phyloP scores from a whole-genome alignment of 2,113 vertebrate species.

The Cyanistes caeruleus region DNA sequence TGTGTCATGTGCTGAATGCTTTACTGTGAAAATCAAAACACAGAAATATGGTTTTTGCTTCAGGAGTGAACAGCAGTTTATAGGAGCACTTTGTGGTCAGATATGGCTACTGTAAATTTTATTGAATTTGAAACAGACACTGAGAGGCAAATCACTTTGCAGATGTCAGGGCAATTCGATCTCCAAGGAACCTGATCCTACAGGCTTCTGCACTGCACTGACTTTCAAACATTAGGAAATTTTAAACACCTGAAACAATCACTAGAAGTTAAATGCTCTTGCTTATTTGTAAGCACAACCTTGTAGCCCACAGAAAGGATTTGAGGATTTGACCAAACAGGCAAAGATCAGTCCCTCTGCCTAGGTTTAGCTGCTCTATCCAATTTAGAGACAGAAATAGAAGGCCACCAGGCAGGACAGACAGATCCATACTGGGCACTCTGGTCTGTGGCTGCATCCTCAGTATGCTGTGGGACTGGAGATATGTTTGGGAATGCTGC shows the following conservation, averaged over 20 bases:
- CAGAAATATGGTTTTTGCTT: not conserved
- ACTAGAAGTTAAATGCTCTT: not conserved
- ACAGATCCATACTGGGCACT: not conserved
- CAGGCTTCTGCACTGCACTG: not conserved
- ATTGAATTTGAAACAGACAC: slow-evolving; percentile 54
- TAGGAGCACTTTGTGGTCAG: slow-evolving; percentile 27
- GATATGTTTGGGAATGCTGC: not conserved
- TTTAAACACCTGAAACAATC: not conserved
- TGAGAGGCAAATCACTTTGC: slow-evolving; percentile 20
- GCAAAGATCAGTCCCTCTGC: not conserved
- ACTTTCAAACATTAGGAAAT: not conserved
- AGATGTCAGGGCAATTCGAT: slow-evolving; percentile 31
- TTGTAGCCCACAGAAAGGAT: not conserved
- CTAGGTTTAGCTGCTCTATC: not conserved
- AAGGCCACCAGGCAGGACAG: not conserved
- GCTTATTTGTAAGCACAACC: not conserved
- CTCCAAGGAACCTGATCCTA: not conserved
- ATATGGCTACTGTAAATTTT: slow-evolving; percentile 32
- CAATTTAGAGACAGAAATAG: not conserved
- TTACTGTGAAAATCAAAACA: not conserved
- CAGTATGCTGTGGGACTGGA: not conserved
- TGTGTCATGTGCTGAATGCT: not conserved
- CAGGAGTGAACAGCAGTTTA: not conserved
- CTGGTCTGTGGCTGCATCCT: not conserved
- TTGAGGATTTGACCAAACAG: not conserved